Evolutionary conservation across 1,140 invertebrate species (phyloP), one percentile per base, ranked within the genome.

Genomic region (Bombus affinis): DNA sequence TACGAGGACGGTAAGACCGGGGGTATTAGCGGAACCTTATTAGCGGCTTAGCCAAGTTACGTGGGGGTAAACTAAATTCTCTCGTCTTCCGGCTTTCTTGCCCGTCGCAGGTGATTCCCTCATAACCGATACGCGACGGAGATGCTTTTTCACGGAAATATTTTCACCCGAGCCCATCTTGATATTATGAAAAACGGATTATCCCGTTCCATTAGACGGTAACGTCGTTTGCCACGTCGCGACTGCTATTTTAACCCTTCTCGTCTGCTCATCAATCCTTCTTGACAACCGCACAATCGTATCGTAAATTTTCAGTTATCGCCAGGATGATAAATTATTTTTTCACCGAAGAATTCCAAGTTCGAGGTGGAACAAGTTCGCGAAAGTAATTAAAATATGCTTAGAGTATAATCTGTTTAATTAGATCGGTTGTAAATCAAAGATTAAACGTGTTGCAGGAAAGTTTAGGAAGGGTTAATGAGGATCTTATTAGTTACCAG

Each of bases 11-110:
- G 76, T 76, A 85, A 80, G 84, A 85, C 81, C 75, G 44, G 68
- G 39, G 73, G 83, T 91, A 89, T 91, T 90, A 91, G 53, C 78
- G 62, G 70, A 91, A 91, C 87, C 71, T 91, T 86, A 91, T 91
- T 89, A 91, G 83, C 85, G 90, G 86, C 88, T 88, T 90, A 91
- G 88, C 80, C 66, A 83, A 91, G 83, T 91, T 91, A 87, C 83
- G 65, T 70, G 75, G 59, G 57, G 71, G 89, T 84, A 89, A 89
- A 91, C 88, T 80, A 82, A 86, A 88, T 91, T 90, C 81, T 66
- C 83, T 15, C 72, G 76, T 74, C 73, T 79, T 81, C 65, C 65
- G 53, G 81, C 75, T 89, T 85, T 85, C 82, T 89, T 88, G 78
- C 47, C 79, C 77, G 66, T 76, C 78, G 62, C 39, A 35, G 68